phyloP scores from a whole-genome alignment of 2,113 vertebrate species.

The Vulpes ferrilata region DNA sequence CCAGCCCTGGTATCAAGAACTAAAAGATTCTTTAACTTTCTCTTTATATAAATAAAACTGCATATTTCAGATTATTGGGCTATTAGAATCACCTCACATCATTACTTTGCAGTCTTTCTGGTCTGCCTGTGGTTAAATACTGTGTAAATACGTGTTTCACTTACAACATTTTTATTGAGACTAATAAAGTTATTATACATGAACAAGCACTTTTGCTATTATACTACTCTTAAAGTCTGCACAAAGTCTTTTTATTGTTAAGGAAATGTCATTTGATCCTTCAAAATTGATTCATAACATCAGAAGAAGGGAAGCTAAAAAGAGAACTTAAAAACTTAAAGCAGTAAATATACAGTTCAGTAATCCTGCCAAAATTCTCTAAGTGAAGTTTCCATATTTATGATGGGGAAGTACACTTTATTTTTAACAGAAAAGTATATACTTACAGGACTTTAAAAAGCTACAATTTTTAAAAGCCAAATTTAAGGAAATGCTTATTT shows the following conservation, averaged over 20 bases:
- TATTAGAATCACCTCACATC: constrained; percentile 14
- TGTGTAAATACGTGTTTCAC: constrained; percentile 47
- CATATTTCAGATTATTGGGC: background rate
- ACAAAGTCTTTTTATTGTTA: constrained; percentile 53
- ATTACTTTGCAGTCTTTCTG: background rate
- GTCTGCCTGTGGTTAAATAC: constrained; percentile 2
- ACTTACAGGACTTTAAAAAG: constrained; percentile 8
- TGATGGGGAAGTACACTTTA: background rate
- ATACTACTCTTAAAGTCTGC: constrained; percentile 54
- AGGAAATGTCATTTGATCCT: constrained; percentile 74
- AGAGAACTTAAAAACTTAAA: constrained; percentile 65
- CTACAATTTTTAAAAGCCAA: constrained; percentile 12
- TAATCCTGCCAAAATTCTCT: constrained; percentile 42
- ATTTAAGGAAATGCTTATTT: constrained; percentile 18
- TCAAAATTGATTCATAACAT: constrained; percentile 76
- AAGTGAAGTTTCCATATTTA: constrained; percentile 16
- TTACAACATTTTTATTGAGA: background rate
- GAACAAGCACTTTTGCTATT: background rate
- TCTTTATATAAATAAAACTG: background rate
- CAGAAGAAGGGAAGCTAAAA: constrained; percentile 69
- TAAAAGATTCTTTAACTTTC: background rate
- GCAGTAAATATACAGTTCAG: constrained; percentile 57
- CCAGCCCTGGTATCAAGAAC: background rate
- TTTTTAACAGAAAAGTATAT: background rate
- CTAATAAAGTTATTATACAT: constrained; percentile 53